Evolutionary conservation across 2,797 vertebrate species (phyloP).

Genomic region (Chelon auratus): DNA sequence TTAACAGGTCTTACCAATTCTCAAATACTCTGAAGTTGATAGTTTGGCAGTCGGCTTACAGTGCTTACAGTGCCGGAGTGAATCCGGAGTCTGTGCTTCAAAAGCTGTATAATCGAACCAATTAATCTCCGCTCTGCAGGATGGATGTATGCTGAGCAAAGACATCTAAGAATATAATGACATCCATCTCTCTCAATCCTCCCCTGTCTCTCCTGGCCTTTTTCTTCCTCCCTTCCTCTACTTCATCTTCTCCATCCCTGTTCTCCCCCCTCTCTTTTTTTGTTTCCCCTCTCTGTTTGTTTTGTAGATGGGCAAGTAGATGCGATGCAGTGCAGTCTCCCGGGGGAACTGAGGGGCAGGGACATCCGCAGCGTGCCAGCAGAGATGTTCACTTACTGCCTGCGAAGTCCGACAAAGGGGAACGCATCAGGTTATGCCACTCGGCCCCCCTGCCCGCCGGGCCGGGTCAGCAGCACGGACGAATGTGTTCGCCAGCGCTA

Average conservation of each 20-base stretch:
- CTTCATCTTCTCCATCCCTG: background rate
- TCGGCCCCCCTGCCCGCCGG: constrained; percentile 56
- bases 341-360: constrained; percentile 90
- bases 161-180: constrained; percentile 59
- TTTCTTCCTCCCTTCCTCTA: background rate
- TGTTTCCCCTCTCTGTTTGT: constrained; percentile 24
- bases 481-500: constrained; percentile 92
- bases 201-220: constrained; percentile 19
- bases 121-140: constrained; percentile 50
- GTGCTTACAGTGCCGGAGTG: background rate
- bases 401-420: constrained; percentile 84
- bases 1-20: constrained; percentile 20
- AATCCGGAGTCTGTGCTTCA: constrained; percentile 29
- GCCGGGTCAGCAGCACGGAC: constrained; percentile 68
- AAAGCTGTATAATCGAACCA: constrained; percentile 44
- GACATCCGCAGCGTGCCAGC: constrained; percentile 94
- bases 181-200: constrained; percentile 43
- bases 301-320: constrained; percentile 86
- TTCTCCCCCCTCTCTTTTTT: background rate
- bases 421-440: constrained; percentile 54
- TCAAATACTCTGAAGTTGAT: constrained; percentile 25
- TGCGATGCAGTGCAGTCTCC: constrained; percentile 91
- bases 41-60: constrained; percentile 1
- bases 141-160: constrained; percentile 50
- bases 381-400: constrained; percentile 97